phyloP scores from a whole-genome alignment of 1,140 invertebrate species.

The Dreissena rostriformis region DNA sequence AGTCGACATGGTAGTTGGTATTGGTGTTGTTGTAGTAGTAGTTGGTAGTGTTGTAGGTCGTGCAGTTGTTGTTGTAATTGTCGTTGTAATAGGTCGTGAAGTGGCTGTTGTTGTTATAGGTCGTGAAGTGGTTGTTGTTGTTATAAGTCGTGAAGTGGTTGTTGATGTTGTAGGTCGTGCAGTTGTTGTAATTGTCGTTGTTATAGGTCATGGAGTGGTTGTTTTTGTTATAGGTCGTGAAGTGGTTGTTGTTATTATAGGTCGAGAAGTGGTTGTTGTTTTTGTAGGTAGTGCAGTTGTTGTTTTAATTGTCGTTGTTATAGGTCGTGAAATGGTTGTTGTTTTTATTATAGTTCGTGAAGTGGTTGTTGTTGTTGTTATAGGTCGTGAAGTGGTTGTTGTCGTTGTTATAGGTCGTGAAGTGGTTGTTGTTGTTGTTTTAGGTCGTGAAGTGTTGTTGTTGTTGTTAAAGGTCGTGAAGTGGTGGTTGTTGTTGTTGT shows the following conservation, averaged over 20 bases:
- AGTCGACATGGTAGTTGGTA: not conserved
- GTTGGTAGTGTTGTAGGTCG: slow-evolving; percentile 5
- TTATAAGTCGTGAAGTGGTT: not conserved
- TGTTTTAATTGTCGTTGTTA: not conserved
- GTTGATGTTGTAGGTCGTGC: not conserved
- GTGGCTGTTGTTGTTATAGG: no score
- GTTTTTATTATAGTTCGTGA: not conserved
- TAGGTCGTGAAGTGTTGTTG: not conserved
- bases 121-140: not conserved
- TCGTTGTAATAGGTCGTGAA: no score
- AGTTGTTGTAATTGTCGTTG: not conserved
- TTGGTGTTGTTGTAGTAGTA: slow-evolving; percentile 5
- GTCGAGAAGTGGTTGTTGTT: not conserved
- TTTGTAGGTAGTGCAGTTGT: not conserved
- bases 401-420: not conserved
- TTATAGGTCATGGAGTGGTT: no score
- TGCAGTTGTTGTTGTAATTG: slow-evolving; percentile 8
- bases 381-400: not conserved
- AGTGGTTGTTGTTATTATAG: not conserved
- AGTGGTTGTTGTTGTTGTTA: not conserved
- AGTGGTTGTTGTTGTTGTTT: not conserved
- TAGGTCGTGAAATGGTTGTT: not conserved
- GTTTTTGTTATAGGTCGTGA: no score
- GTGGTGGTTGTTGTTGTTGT: no score
- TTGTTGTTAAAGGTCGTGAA: not conserved